A percentile compares a stretch with the other conserved stretches of the same genome.
These are phyloP conservation scores for Gymnothorax javanicus DNA, from an alignment of 2,797 vertebrate species.

Conservation along the genomic window DNA sequence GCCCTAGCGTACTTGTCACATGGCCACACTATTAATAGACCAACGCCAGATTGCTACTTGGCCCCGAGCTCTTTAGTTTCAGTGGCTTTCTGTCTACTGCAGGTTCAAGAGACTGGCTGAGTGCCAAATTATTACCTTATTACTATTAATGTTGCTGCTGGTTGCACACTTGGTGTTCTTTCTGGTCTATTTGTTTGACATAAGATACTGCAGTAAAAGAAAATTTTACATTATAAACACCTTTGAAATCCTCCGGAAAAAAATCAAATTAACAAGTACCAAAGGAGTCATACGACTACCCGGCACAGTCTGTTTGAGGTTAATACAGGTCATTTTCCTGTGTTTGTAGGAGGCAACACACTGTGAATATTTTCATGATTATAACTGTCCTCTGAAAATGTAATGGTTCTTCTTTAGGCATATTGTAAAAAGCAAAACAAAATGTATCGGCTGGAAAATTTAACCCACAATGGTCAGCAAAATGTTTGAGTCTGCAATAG, in stretches of 20 bases:
- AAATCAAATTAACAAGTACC: background rate
- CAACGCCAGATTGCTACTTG: background rate
- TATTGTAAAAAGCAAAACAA: background rate
- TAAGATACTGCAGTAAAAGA: background rate
- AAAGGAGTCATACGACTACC: background rate
- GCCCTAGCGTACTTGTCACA: background rate
- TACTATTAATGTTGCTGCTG: background rate
- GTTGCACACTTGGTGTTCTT: background rate
- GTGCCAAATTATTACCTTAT: background rate
- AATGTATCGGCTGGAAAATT: background rate
- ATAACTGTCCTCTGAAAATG: background rate
- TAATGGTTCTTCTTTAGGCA: background rate
- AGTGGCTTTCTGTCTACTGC: background rate
- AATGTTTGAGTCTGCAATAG: background rate
- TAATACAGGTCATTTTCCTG: background rate
- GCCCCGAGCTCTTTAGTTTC: conserved; percentile 10
- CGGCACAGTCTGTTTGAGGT: background rate
- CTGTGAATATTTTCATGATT: background rate
- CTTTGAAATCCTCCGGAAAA: background rate
- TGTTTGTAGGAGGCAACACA: background rate
- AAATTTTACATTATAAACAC: background rate
- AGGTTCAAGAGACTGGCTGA: background rate
- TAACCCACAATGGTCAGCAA: background rate
- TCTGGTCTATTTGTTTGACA: background rate
- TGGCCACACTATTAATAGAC: conserved; percentile 1